A percentile compares a stretch with the other conserved stretches of the same genome.
These are phyloP conservation scores for Avahi laniger DNA, from an alignment of 2,797 vertebrate species.

Conservation along the genomic window DNA sequence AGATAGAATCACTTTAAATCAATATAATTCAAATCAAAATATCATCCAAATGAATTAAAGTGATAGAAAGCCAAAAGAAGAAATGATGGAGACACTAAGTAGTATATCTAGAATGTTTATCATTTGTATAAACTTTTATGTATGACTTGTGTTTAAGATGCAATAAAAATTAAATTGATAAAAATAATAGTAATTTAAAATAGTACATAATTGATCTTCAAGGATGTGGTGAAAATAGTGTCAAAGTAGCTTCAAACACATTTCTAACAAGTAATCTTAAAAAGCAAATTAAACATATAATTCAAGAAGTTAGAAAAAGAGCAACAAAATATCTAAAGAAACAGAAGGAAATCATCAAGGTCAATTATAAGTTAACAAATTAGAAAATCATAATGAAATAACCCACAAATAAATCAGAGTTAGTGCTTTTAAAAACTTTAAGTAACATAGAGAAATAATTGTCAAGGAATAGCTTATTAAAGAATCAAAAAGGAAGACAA, in stretches of 20 bases:
- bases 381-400: background rate
- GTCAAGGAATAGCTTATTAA: background rate
- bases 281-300: background rate
- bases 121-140: background rate
- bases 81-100: background rate
- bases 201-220: background rate
- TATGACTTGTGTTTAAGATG: background rate
- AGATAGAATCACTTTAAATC: background rate
- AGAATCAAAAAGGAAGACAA: background rate
- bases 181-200: background rate
- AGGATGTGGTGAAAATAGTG: background rate
- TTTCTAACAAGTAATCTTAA: slow-evolving; percentile 14
- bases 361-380: background rate
- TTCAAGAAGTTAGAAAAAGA: background rate
- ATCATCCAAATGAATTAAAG: background rate
- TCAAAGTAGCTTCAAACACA: background rate
- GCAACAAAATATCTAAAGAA: background rate
- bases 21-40: background rate
- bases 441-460: background rate
- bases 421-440: background rate
- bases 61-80: background rate
- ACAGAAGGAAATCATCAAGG: background rate
- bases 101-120: background rate
- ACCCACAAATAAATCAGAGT: background rate
- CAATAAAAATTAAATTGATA: slow-evolving; percentile 7